These are phyloP conservation scores for Macrotis lagotis DNA, from an alignment of 2,113 vertebrate species.

Conservation along the genomic window DNA sequence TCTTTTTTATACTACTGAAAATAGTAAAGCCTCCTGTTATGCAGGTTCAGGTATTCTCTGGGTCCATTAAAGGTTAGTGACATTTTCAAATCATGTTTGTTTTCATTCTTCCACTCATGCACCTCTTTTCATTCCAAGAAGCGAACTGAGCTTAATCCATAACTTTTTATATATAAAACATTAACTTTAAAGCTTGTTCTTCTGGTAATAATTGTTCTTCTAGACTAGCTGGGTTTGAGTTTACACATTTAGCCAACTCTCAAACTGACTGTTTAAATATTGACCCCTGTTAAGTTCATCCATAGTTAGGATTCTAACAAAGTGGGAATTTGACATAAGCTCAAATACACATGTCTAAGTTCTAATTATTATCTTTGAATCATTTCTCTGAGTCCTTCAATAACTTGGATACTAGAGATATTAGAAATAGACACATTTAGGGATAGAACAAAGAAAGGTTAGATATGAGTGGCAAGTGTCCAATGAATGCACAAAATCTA, in stretches of 20 bases:
- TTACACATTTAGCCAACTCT: background rate
- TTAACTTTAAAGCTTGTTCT: constrained; percentile 82
- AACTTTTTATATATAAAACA: constrained; percentile 85
- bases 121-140: constrained; percentile 80
- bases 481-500: background rate
- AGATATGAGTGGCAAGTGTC: background rate
- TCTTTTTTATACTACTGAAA: constrained; percentile 84
- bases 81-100: constrained; percentile 86
- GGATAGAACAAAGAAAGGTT: background rate
- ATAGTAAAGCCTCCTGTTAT: constrained; percentile 85
- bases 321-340: constrained; percentile 14
- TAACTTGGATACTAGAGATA: constrained; percentile 10
- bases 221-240: constrained; percentile 10
- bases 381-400: constrained; percentile 10
- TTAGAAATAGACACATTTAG: constrained; percentile 13
- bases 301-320: constrained; percentile 14
- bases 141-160: constrained; percentile 85
- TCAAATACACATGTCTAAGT: background rate
- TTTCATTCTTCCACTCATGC: constrained; percentile 86
- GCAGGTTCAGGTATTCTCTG: constrained; percentile 82
- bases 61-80: constrained; percentile 83
- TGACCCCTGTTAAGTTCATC: constrained; percentile 4
- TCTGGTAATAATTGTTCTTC: background rate
- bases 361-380: background rate
- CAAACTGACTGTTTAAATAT: background rate